Evolutionary conservation across 2,888 invertebrate genomes (phyloP).

Genomic region (Coecobrya sp.): DNA sequence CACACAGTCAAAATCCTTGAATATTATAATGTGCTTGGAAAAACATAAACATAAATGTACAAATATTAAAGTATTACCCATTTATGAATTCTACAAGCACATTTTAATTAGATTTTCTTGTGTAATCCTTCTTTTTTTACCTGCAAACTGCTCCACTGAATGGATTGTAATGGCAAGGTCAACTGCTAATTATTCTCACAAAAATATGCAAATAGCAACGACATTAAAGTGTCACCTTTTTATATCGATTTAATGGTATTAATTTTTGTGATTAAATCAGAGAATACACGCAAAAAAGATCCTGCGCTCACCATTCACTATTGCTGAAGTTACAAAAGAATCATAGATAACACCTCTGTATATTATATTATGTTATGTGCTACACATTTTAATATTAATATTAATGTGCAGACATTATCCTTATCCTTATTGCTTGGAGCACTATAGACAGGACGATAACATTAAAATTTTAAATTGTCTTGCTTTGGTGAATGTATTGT

Average conservation of each 20-base stretch:
- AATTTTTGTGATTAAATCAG: background rate
- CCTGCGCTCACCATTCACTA: background rate
- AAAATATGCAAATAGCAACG: constrained; percentile 31
- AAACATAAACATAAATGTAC: background rate
- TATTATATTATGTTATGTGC: background rate
- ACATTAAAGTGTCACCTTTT: constrained; percentile 5
- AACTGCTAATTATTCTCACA: constrained; percentile 55
- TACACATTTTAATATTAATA: background rate
- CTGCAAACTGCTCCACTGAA: background rate
- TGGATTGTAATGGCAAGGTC: constrained; percentile 14
- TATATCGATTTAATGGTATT: constrained; percentile 6
- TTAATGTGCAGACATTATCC: too few relatives aligned
- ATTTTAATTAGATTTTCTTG: background rate
- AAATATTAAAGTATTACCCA: background rate
- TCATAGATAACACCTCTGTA: background rate
- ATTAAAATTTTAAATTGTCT: too few relatives aligned
- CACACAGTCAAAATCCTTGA: constrained; percentile 2
- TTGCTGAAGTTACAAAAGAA: background rate
- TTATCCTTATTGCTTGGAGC: too few relatives aligned
- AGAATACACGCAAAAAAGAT: background rate
- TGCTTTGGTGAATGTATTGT: too few relatives aligned
- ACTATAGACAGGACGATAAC: too few relatives aligned
- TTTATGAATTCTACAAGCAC: background rate
- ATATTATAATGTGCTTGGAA: background rate
- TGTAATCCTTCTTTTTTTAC: background rate